phyloP scores from a whole-genome alignment of 2,113 vertebrate genomes.

The Xyliphius kryptos region DNA sequence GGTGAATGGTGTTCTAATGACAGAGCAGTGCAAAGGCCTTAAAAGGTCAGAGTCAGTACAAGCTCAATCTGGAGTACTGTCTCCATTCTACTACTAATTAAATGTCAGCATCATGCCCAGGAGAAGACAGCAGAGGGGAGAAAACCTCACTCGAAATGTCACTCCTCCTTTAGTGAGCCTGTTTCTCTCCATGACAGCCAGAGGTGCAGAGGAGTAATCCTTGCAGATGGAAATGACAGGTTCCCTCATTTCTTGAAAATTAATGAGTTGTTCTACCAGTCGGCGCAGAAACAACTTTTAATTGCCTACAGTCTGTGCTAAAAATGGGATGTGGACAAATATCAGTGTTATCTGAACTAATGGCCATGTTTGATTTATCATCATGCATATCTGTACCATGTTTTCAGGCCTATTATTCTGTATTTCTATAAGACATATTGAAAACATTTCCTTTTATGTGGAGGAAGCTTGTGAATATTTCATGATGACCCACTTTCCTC shows the following conservation, averaged over 20 bases:
- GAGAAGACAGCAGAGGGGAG: constrained; percentile 33
- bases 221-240: constrained; percentile 24
- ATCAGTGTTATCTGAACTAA: constrained; percentile 20
- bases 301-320: constrained; percentile 15
- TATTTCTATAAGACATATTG: constrained; percentile 37
- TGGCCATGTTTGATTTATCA: constrained; percentile 38
- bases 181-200: constrained; percentile 37
- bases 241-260: constrained; percentile 24
- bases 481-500: constrained; percentile 42
- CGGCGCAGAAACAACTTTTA: constrained; percentile 13
- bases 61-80: constrained; percentile 57
- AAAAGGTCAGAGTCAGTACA: constrained; percentile 66
- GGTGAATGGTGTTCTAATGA: constrained; percentile 54
- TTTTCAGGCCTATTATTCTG: constrained; percentile 30
- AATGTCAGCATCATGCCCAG: constrained; percentile 60
- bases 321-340: too few species aligned
- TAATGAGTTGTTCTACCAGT: constrained; percentile 28
- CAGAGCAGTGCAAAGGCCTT: constrained; percentile 59
- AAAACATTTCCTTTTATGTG: constrained; percentile 42
- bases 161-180: constrained; percentile 33
- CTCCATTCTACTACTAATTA: constrained; percentile 67
- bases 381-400: constrained; percentile 22
- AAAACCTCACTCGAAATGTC: constrained; percentile 44
- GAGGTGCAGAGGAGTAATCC: constrained; percentile 36
- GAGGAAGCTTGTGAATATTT: constrained; percentile 43